Evolutionary conservation across 2,797 vertebrate species (phyloP).

Genomic region (Lindbergichthys nudifrons): DNA sequence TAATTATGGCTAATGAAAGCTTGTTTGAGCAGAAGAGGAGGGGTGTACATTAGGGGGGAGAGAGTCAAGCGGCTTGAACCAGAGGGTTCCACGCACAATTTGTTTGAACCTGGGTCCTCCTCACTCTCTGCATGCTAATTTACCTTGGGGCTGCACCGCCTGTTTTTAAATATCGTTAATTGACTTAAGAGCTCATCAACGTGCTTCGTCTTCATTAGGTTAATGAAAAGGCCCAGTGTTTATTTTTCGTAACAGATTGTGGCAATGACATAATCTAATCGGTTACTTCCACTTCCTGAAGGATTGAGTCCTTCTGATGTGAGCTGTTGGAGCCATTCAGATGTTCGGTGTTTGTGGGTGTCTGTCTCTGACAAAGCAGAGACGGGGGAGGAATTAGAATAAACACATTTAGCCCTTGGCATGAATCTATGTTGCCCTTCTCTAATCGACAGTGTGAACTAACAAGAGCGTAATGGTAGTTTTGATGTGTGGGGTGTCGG

Average conservation of each 20-base stretch:
- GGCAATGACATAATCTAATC: conserved; percentile 87
- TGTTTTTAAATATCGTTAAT: conserved; percentile 89
- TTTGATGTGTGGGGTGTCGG: conserved; percentile 80
- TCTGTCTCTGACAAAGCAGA: conserved; percentile 77
- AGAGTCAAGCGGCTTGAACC: conserved; percentile 85
- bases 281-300: conserved; percentile 86
- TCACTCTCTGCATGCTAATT: conserved; percentile 83
- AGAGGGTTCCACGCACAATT: conserved; percentile 83
- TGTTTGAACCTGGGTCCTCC: conserved; percentile 85
- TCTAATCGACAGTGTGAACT: conserved; percentile 84
- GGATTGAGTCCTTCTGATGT: conserved; percentile 80
- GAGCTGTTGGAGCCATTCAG: conserved; percentile 74
- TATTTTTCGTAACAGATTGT: conserved; percentile 88
- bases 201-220: conserved; percentile 88
- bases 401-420: conserved; percentile 84
- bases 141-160: conserved; percentile 83
- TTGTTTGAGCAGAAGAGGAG: conserved; percentile 78
- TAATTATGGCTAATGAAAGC: conserved; percentile 86
- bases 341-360: conserved; percentile 73
- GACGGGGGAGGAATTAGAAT: conserved; percentile 81
- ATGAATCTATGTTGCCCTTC: conserved; percentile 80
- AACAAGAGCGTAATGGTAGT: conserved; percentile 82
- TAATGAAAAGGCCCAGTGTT: conserved; percentile 89
- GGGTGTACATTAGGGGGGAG: conserved; percentile 75
- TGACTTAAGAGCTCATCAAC: conserved; percentile 88